Conservation (phyloP, 2,797 vertebrate genomes). For the Pristis pectinata region DNA sequence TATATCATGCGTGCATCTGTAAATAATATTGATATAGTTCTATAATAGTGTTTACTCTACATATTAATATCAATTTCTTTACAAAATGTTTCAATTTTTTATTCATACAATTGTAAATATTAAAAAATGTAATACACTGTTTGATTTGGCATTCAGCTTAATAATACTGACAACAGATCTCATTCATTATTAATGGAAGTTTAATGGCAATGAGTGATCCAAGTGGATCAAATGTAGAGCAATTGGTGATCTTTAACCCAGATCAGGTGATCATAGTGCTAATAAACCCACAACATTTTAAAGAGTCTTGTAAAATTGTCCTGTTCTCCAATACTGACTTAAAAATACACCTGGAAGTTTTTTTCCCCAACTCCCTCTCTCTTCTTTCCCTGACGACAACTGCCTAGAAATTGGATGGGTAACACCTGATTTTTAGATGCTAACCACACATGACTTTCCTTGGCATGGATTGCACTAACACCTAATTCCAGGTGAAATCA, state of each 20-base stretch:
- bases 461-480: too few relatives aligned
- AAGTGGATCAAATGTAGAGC: background rate
- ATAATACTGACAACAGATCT: conserved; percentile 20
- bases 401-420: too few relatives aligned
- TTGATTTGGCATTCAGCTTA: conserved; percentile 31
- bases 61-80: conserved; percentile 28
- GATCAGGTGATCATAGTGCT: background rate
- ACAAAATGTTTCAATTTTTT: conserved; percentile 9
- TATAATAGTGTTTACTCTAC: conserved; percentile 19
- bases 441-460: too few relatives aligned
- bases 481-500: too few relatives aligned
- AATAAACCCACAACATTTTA: background rate
- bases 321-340: background rate
- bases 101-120: conserved; percentile 34
- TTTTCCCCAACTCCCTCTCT: background rate
- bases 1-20: background rate
- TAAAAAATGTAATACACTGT: conserved; percentile 25
- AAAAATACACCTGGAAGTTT: background rate
- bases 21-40: conserved; percentile 33
- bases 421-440: too few relatives aligned
- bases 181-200: conserved; percentile 25
- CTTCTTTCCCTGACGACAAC: background rate
- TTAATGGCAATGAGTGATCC: conserved; percentile 27
- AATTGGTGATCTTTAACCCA: background rate
- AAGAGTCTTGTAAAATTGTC: background rate